These are phyloP conservation scores for Vanessa cardui DNA, from an alignment of 2,888 invertebrate species.

Conservation along the genomic window DNA sequence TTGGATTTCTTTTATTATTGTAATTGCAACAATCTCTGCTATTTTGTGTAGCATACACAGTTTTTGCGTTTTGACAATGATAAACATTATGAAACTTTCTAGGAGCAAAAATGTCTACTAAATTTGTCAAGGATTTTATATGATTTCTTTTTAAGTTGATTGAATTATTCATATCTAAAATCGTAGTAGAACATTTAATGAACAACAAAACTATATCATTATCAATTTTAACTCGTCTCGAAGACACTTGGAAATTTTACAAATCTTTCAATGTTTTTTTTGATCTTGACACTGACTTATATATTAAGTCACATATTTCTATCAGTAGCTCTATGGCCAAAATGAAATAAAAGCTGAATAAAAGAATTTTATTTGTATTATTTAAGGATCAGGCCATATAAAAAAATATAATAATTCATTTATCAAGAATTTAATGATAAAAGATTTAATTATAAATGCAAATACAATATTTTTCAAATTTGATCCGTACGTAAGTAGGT, in stretches of 20 bases:
- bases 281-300: constrained; percentile 2
- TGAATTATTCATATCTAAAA: constrained; percentile 17
- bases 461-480: no score
- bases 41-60: constrained; percentile 3
- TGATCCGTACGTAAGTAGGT: no score
- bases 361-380: no score
- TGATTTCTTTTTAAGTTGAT: constrained; percentile 25
- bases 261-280: constrained; percentile 4
- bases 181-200: not conserved
- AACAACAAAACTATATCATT: not conserved
- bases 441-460: no score
- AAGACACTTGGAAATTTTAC: constrained; percentile 16
- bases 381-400: no score
- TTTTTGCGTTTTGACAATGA: constrained; percentile 22
- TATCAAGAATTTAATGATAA: no score
- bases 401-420: no score
- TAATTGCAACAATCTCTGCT: constrained; percentile 14
- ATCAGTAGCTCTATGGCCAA: not conserved
- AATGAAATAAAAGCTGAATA: no score
- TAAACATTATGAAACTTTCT: constrained; percentile 11
- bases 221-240: not conserved
- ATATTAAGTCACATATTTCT: not conserved
- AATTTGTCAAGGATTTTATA: constrained; percentile 57
- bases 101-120: constrained; percentile 55
- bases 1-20: constrained; percentile 13